These are phyloP conservation scores for Eristalis intricaria DNA, from an alignment of 2,888 invertebrate genomes.

Conservation along the genomic window DNA sequence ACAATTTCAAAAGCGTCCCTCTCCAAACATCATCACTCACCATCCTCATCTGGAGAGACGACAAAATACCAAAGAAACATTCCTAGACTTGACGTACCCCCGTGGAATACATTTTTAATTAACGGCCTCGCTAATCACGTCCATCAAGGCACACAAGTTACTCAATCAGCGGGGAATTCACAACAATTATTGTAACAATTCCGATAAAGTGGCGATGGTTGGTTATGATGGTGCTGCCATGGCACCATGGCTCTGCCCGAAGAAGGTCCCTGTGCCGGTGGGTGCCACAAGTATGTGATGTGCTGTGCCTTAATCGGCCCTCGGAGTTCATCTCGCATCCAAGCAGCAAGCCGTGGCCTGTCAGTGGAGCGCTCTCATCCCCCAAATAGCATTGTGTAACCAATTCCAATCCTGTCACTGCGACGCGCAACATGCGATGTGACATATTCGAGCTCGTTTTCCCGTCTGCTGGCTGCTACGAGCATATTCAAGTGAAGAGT, in stretches of 20 bases:
- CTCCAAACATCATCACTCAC: slow-evolving; percentile 28
- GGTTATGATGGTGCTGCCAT: slow-evolving; percentile 34
- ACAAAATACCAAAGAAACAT: slow-evolving; percentile 46
- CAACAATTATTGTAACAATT: slow-evolving; percentile 69
- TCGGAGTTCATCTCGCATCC: slow-evolving; percentile 28
- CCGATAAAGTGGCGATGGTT: slow-evolving; percentile 62
- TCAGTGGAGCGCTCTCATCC: slow-evolving; percentile 2
- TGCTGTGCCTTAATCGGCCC: slow-evolving; percentile 6
- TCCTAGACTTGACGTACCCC: slow-evolving; percentile 57
- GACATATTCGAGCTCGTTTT: slow-evolving; percentile 41
- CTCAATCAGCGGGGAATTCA: slow-evolving; percentile 72
- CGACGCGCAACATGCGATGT: slow-evolving; percentile 23
- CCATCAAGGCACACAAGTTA: slow-evolving; percentile 72
- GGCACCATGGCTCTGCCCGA: not conserved
- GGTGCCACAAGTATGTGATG: slow-evolving; percentile 8
- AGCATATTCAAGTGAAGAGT: slow-evolving; percentile 26
- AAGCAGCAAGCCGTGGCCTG: slow-evolving; percentile 5
- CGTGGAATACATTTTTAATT: slow-evolving; percentile 71
- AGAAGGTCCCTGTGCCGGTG: slow-evolving; percentile 9
- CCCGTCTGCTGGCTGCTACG: slow-evolving; percentile 2
- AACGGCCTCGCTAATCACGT: slow-evolving; percentile 72
- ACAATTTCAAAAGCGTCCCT: slow-evolving; percentile 6
- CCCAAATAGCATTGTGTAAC: slow-evolving; percentile 38
- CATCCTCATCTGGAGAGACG: not conserved
- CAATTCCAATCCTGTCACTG: slow-evolving; percentile 31